phyloP scores from a whole-genome alignment of 2,888 invertebrate genomes.

The Hydraecia micacea region DNA sequence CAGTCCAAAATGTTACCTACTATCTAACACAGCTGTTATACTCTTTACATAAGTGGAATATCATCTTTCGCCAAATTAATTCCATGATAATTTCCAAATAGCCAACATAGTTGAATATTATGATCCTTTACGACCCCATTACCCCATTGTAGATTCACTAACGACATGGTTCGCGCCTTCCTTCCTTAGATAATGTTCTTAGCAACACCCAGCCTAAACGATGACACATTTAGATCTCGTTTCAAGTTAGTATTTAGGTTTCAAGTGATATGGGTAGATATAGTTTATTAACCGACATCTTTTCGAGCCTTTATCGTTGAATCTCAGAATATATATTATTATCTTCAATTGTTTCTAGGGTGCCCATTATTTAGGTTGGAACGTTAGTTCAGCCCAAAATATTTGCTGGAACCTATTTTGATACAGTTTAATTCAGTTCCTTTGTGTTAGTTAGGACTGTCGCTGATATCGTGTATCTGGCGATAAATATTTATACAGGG shows the following conservation, averaged over 20 bases:
- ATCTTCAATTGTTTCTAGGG: background rate
- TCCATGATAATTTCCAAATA: constrained; percentile 54
- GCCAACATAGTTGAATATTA: constrained; percentile 59
- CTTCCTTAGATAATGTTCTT: constrained; percentile 61
- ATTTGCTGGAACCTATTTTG: background rate
- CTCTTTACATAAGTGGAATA: constrained; percentile 21
- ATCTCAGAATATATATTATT: constrained; percentile 1
- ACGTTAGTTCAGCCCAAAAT: background rate
- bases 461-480: background rate
- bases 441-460: too few species aligned
- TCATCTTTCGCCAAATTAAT: constrained; percentile 45
- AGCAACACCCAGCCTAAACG: constrained; percentile 40
- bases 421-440: background rate
- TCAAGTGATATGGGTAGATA: background rate
- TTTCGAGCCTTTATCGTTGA: background rate
- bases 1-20: background rate
- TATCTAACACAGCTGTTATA: constrained; percentile 26
- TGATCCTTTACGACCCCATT: constrained; percentile 49
- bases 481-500: background rate
- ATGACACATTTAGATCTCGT: constrained; percentile 43
- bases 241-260: constrained; percentile 18
- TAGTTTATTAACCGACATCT: background rate
- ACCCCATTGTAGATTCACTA: constrained; percentile 60
- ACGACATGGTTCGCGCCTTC: constrained; percentile 54
- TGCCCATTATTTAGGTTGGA: constrained; percentile 1